Conservation (phyloP, 2,888 invertebrate genomes). For the Cosmia trapezina region DNA sequence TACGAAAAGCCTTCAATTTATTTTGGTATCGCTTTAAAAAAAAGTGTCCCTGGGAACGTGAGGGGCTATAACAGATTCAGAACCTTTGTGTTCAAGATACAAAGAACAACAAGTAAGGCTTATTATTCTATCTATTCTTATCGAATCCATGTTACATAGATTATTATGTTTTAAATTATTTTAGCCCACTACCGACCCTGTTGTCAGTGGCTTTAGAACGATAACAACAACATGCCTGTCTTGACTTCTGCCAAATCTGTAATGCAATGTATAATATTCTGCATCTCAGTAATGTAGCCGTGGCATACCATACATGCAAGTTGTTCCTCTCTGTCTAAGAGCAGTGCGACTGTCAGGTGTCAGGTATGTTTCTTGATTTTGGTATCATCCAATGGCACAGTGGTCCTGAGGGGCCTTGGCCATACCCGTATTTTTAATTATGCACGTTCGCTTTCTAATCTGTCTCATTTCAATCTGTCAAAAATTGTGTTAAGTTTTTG, state of each 20-base stretch:
- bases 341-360: too few species aligned
- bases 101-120: too few species aligned
- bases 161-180: neutral
- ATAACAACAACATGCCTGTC: constrained; percentile 23
- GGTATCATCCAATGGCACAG: neutral
- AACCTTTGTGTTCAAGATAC: too few species aligned
- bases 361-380: neutral
- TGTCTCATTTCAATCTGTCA: neutral
- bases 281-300: constrained; percentile 21
- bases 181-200: neutral
- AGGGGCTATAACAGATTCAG: too few species aligned
- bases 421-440: neutral
- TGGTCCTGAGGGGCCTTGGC: neutral
- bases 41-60: too few species aligned
- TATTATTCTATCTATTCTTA: neutral
- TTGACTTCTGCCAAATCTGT: constrained; percentile 25
- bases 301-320: constrained; percentile 1
- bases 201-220: neutral
- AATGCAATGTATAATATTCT: constrained; percentile 12
- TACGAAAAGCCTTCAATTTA: too few species aligned
- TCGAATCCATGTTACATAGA: neutral
- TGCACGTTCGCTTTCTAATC: neutral
- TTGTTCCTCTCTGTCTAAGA: neutral
- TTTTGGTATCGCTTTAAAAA: too few species aligned
- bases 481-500: neutral